Conservation (phyloP, 2,888 invertebrate genomes). For the Ceriagrion tenellum region DNA sequence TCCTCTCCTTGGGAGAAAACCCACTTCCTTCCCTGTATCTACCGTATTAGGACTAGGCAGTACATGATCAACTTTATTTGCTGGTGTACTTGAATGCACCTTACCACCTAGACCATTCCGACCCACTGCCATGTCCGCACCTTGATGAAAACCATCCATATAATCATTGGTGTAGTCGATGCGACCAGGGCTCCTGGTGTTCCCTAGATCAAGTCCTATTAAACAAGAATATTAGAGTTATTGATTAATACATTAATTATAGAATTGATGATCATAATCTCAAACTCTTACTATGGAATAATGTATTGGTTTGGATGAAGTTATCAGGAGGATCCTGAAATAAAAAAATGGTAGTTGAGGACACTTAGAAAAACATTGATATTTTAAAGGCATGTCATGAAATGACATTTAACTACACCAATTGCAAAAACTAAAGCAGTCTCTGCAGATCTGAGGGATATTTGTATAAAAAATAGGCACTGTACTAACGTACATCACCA, state of each 20-base stretch:
- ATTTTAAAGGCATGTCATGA: too few species aligned
- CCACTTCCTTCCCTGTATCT: neutral
- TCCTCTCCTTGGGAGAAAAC: neutral
- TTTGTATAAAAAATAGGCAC: too few species aligned
- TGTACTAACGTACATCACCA: too few species aligned
- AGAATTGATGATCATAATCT: too few species aligned
- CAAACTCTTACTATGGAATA: too few species aligned
- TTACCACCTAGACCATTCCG: neutral
- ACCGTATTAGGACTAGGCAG: neutral
- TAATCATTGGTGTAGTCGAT: conserved; percentile 3
- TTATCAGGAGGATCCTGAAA: too few species aligned
- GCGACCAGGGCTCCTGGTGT: neutral
- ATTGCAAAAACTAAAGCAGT: too few species aligned
- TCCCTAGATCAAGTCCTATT: neutral
- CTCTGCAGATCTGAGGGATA: too few species aligned
- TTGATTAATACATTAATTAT: neutral
- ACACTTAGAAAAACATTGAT: too few species aligned
- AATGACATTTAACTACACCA: too few species aligned
- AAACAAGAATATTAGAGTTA: neutral
- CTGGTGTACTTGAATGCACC: neutral
- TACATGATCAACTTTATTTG: neutral
- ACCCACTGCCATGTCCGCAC: neutral
- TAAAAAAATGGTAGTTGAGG: too few species aligned
- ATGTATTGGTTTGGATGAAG: too few species aligned
- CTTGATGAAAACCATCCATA: neutral